Evolutionary conservation across 2,888 invertebrate genomes (phyloP).

Genomic region (Macroteleia sp.): DNA sequence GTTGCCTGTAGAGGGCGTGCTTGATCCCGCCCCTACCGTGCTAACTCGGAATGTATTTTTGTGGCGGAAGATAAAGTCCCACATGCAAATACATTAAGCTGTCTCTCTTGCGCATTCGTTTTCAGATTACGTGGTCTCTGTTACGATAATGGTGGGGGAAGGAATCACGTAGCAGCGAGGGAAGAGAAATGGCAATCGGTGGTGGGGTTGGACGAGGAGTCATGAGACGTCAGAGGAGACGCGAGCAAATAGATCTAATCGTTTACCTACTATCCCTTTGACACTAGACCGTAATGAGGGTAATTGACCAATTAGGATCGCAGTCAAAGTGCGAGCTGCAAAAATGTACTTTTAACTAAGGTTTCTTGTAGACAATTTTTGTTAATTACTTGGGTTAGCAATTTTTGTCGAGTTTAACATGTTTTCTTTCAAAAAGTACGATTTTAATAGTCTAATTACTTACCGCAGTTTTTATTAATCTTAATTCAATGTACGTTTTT

Average conservation of each 20-base stretch:
- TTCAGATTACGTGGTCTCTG: slow-evolving; percentile 33
- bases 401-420: too few species aligned
- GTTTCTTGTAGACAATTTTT: too few species aligned
- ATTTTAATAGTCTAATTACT: too few species aligned
- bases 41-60: slow-evolving; percentile 71
- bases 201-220: slow-evolving; percentile 17
- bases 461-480: too few species aligned
- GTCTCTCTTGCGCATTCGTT: not conserved
- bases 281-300: slow-evolving; percentile 83
- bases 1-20: too few species aligned
- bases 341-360: too few species aligned
- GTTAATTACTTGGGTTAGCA: too few species aligned
- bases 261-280: slow-evolving; percentile 74
- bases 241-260: slow-evolving; percentile 77
- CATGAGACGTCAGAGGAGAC: slow-evolving; percentile 44
- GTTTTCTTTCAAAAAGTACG: too few species aligned
- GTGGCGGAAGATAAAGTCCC: slow-evolving; percentile 69
- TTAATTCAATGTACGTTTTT: too few species aligned
- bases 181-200: not conserved
- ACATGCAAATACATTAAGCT: slow-evolving; percentile 66
- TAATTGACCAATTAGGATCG: slow-evolving; percentile 84
- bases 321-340: slow-evolving; percentile 75
- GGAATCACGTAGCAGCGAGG: not conserved
- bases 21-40: too few species aligned
- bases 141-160: not conserved